Base-by-base conservation (phyloP, 2,888 invertebrate species). In the Mongoloraphidia duomilia region DNA sequence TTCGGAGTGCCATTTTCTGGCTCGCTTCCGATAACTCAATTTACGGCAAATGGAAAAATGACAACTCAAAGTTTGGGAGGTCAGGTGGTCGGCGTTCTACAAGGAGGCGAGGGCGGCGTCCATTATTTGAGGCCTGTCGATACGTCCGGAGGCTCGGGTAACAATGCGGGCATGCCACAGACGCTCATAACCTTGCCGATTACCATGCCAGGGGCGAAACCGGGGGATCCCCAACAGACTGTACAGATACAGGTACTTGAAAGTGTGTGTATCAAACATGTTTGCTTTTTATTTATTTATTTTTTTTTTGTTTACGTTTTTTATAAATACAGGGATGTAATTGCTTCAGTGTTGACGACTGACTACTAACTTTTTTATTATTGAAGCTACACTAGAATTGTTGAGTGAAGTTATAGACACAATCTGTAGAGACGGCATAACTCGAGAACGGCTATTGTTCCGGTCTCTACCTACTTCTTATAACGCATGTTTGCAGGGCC, bases 161-260 rank as follows among this genome's bases (percentile, higher is more conserved):
- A 52, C 40, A 53, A 48, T 45, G 37, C 52, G 8, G 40, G 53
- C 68, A 11, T 53, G 69, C 63, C 68, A 3, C 82, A 79, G 56
- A 82, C 79, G 52, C 73, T 85, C 55, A 84, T 87, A 57, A 80
- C 85, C n/a, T 67, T 87, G 62, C 87, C 86, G 34, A 84, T 86
- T 56, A 76, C 82, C 10, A 76, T 86, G 66, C 84, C 84, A 1
- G 84, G 84, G 5, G 70, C 76, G 2, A 84, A 84, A 58, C 80
- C 80, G 43, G 82, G 80, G 56, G 86, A 86, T 60, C 82, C 84
- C 1, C 82, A 82, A 57, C 82, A 79, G 56, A 84, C 84, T 39
- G 81, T 87, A 39, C 86, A 86, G 65, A 86, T 86, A 52, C 85
- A 86, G 66, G 82, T 82, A 54, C 70, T 82, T 35, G 76, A 71